A percentile compares a stretch with the other conserved stretches of the same genome.
Evolutionary conservation across 2,113 vertebrate species (phyloP).

Genomic region (Athene cunicularia): DNA sequence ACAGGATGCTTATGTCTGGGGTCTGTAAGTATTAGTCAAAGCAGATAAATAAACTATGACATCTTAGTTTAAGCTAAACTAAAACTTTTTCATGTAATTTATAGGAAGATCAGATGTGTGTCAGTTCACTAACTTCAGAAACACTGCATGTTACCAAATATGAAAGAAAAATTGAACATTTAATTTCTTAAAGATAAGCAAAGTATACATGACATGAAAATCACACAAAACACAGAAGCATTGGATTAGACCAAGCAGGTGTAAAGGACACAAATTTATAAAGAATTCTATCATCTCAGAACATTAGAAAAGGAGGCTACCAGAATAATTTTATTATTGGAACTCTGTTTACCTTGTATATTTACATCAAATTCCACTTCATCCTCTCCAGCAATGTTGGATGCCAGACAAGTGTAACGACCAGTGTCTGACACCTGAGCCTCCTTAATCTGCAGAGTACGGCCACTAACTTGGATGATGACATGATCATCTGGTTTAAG

Average conservation of each 20-base stretch:
- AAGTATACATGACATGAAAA: neutral
- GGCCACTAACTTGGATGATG: conserved; percentile 82
- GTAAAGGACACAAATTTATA: neutral
- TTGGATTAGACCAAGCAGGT: neutral
- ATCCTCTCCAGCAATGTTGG: conserved; percentile 94
- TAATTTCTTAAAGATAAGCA: neutral
- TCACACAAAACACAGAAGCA: neutral
- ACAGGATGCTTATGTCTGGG: neutral
- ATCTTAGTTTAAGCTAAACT: neutral
- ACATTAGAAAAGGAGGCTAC: neutral
- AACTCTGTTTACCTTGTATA: conserved; percentile 91
- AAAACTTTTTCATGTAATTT: neutral
- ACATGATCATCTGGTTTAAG: conserved; percentile 80
- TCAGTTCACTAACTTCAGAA: neutral
- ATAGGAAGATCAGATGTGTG: neutral
- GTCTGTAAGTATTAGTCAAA: neutral
- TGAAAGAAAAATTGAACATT: neutral
- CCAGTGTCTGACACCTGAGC: conserved; percentile 92
- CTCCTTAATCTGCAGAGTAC: conserved; percentile 84
- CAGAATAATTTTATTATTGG: neutral
- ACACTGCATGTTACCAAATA: neutral
- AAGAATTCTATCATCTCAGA: neutral
- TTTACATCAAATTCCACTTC: conserved; percentile 99
- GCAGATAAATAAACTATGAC: neutral
- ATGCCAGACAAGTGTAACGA: conserved; percentile 92